Evolutionary conservation across 1,140 invertebrate genomes (phyloP).

Genomic region (Cheumatopsyche charites): DNA sequence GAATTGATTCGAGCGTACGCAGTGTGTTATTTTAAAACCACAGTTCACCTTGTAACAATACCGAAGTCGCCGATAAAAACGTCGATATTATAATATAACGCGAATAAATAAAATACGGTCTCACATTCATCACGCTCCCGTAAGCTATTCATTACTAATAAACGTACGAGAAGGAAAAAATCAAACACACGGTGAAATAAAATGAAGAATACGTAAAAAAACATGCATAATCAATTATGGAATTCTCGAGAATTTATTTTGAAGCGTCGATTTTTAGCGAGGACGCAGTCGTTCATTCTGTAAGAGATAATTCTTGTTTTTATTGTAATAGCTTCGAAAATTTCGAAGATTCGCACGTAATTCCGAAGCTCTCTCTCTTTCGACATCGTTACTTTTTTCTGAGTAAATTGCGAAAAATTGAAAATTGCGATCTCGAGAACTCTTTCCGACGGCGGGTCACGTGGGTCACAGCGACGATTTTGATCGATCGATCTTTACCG

Average conservation of each 20-base stretch:
- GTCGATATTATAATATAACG: background rate
- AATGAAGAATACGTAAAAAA: too few relatives aligned
- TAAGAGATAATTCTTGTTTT: background rate
- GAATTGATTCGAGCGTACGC: conserved; percentile 27
- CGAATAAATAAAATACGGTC: background rate
- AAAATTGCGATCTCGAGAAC: background rate
- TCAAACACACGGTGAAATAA: background rate
- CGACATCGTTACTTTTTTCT: too few relatives aligned
- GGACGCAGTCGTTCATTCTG: background rate
- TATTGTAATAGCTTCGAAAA: background rate
- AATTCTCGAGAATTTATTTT: too few relatives aligned
- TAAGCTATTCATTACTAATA: background rate
- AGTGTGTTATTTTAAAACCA: conserved; percentile 18
- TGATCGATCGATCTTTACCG: conserved; percentile 31
- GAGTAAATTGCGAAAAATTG: too few relatives aligned
- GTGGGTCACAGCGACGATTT: conserved; percentile 11
- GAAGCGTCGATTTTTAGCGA: conserved; percentile 3
- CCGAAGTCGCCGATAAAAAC: conserved; percentile 6
- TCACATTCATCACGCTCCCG: conserved; percentile 9
- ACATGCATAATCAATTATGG: too few relatives aligned
- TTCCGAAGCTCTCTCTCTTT: conserved; percentile 23
- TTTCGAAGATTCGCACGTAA: background rate
- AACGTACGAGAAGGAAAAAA: background rate
- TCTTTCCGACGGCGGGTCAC: conserved; percentile 8
- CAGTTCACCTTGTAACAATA: conserved; percentile 34